Evolutionary conservation across 2,888 invertebrate genomes (phyloP).

Genomic region (Euphydryas editha): DNA sequence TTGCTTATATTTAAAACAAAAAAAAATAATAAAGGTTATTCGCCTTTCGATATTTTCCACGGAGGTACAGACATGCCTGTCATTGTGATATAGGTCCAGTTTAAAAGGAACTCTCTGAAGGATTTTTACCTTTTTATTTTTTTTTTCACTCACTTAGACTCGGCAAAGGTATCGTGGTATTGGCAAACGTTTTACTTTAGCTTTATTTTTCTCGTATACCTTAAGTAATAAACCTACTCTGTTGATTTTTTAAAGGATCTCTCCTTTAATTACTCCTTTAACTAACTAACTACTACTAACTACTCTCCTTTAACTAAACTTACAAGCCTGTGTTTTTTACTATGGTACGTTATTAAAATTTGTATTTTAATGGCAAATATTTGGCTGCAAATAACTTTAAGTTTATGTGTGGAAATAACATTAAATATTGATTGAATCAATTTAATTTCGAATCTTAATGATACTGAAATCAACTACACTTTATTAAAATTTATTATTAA

Average conservation of each 20-base stretch:
- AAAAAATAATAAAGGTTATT: slow-evolving; percentile 54
- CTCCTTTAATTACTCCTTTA: neutral
- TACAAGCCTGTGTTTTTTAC: no score
- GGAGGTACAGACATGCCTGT: slow-evolving; percentile 42
- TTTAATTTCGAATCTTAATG: no score
- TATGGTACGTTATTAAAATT: no score
- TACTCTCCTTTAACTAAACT: no score
- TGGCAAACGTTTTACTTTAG: slow-evolving; percentile 26
- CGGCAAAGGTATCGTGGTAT: slow-evolving; percentile 21
- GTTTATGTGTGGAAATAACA: no score
- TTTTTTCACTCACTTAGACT: slow-evolving; percentile 6
- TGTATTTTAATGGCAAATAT: no score
- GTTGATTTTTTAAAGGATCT: neutral
- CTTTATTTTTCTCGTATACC: slow-evolving; percentile 22
- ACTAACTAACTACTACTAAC: no score
- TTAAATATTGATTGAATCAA: no score
- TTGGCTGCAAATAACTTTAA: no score
- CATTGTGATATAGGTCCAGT: slow-evolving; percentile 28
- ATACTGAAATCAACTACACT: no score
- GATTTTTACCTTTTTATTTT: neutral
- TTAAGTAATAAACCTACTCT: slow-evolving; percentile 2
- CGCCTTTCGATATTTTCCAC: slow-evolving; percentile 47
- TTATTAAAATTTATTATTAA: no score
- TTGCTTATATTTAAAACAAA: slow-evolving; percentile 28
- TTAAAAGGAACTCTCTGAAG: slow-evolving; percentile 24